Evolutionary conservation across 2,888 invertebrate species (phyloP).

Genomic region (Glyphotaelius pellucidus): DNA sequence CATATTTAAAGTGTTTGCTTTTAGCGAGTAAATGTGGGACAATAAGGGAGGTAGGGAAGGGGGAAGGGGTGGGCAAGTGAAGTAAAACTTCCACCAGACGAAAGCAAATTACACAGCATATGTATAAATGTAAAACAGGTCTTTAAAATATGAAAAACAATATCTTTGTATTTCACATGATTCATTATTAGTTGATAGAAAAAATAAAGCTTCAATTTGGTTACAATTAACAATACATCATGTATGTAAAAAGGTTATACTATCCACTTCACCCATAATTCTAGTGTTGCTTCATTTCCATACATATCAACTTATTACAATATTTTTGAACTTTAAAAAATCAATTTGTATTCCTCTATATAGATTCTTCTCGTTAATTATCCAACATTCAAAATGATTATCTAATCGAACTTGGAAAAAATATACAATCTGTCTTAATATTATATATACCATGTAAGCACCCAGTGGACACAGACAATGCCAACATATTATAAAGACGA

Average conservation of each 20-base stretch:
- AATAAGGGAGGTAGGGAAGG: background rate
- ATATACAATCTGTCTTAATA: slow-evolving; percentile 12
- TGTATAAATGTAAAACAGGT: background rate
- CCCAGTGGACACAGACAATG: slow-evolving; percentile 6
- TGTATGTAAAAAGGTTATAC: background rate
- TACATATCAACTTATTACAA: background rate
- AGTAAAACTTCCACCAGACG: background rate
- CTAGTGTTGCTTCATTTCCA: background rate
- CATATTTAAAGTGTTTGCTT: background rate
- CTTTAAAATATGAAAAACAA: background rate
- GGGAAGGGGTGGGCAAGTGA: background rate
- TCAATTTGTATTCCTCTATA: background rate
- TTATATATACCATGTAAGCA: slow-evolving; percentile 7
- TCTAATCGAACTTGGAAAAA: slow-evolving; percentile 8
- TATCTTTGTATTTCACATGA: slow-evolving; percentile 44
- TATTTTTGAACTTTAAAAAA: background rate
- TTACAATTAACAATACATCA: background rate
- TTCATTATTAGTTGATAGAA: background rate
- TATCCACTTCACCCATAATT: background rate
- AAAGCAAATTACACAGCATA: background rate
- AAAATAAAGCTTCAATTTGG: background rate
- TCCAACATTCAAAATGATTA: background rate
- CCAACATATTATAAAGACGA: slow-evolving; percentile 2
- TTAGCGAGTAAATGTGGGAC: background rate
- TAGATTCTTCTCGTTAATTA: background rate